Conservation (phyloP, 53 echinoderm and acorn worm genomes). For the Crossaster papposus region DNA sequence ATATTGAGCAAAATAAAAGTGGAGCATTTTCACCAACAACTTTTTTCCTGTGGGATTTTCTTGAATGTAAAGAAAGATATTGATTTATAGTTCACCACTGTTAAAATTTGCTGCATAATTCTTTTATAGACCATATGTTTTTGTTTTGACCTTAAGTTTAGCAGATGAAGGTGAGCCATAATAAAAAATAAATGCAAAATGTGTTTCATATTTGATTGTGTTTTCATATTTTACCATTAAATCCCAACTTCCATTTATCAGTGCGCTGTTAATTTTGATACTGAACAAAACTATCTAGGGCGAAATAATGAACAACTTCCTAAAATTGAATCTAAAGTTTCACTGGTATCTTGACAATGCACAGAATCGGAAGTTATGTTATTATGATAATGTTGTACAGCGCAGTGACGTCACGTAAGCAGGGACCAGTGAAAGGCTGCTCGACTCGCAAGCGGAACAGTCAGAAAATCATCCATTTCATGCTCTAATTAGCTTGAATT, state of each 20-base stretch:
- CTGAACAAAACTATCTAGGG: background rate
- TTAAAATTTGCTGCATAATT: too few relatives aligned
- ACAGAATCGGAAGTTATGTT: background rate
- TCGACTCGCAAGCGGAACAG: background rate
- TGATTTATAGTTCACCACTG: too few relatives aligned
- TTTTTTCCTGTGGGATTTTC: too few relatives aligned
- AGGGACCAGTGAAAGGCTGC: constrained; percentile 43
- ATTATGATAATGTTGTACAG: constrained; percentile 17
- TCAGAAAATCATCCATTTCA: background rate
- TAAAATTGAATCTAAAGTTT: constrained; percentile 14
- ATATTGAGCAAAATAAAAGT: too few relatives aligned
- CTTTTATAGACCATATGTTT: too few relatives aligned
- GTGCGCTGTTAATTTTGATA: background rate
- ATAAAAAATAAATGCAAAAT: too few relatives aligned
- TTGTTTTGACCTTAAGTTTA: too few relatives aligned
- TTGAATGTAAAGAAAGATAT: too few relatives aligned
- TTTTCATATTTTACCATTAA: too few relatives aligned
- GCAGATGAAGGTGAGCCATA: too few relatives aligned
- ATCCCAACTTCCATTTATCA: background rate
- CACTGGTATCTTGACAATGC: constrained; percentile 41
- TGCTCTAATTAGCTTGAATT: background rate
- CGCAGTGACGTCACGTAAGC: constrained; percentile 34
- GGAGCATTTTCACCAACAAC: too few relatives aligned
- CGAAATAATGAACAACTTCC: background rate
- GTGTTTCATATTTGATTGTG: too few relatives aligned